A percentile compares a stretch with the other conserved stretches of the same genome.
These are phyloP conservation scores for Paguma larvata DNA, from an alignment of 2,797 vertebrate genomes.

Conservation along the genomic window DNA sequence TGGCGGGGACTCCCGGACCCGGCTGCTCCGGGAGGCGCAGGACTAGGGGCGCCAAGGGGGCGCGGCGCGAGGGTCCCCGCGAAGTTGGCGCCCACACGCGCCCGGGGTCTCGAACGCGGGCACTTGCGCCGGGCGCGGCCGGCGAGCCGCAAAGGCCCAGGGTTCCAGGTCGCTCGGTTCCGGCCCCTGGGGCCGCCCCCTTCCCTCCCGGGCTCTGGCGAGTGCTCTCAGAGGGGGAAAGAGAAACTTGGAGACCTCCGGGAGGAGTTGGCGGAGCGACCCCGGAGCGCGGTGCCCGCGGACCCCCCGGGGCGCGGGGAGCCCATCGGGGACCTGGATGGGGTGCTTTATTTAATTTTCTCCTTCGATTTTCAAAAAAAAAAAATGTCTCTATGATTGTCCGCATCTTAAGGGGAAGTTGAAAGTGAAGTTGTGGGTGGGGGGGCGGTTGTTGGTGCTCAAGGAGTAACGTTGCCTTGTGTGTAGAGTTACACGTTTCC, in stretches of 20 bases:
- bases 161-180: background rate
- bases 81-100: conserved; percentile 40
- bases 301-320: background rate
- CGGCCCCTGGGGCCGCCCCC: background rate
- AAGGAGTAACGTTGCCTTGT: background rate
- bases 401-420: conserved; percentile 64
- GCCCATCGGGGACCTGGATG: background rate
- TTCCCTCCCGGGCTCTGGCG: background rate
- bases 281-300: background rate
- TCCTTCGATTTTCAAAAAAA: background rate
- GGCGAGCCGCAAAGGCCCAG: background rate
- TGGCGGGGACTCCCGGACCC: background rate
- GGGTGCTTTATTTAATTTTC: background rate
- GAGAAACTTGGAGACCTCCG: conserved; percentile 48
- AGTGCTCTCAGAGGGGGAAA: background rate
- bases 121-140: background rate
- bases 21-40: background rate
- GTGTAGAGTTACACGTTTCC: background rate
- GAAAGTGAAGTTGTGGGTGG: conserved; percentile 1
- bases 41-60: background rate
- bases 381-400: background rate
- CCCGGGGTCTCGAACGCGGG: background rate
- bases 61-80: background rate
- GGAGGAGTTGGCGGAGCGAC: background rate
- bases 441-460: background rate